These are phyloP conservation scores for Poecilia velifera DNA, from an alignment of 2,797 vertebrate species.

Conservation along the genomic window DNA sequence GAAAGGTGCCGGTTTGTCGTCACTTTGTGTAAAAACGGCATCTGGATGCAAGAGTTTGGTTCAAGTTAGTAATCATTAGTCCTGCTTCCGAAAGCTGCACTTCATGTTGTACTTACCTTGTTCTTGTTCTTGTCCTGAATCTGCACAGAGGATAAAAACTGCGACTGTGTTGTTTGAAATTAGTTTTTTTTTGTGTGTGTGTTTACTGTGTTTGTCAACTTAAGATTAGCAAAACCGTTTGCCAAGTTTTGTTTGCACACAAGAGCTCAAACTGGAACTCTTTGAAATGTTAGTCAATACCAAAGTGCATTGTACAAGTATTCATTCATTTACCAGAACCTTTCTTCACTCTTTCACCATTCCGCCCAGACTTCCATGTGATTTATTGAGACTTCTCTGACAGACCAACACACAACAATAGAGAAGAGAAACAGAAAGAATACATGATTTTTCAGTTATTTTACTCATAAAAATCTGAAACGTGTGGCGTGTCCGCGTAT, in stretches of 20 bases:
- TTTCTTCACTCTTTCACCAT: neutral
- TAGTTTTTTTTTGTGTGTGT: too few relatives aligned
- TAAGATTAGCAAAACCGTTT: neutral
- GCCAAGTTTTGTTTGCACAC: neutral
- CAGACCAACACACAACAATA: neutral
- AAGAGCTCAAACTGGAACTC: neutral
- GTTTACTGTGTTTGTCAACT: neutral
- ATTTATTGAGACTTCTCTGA: neutral
- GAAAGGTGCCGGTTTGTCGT: neutral
- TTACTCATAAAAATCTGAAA: neutral
- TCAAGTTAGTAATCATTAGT: neutral
- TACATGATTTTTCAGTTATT: neutral
- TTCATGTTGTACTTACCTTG: neutral
- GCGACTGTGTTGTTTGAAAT: neutral
- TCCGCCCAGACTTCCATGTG: neutral
- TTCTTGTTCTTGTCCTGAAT: neutral
- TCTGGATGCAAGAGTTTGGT: neutral
- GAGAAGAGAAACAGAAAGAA: neutral
- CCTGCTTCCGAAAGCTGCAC: neutral
- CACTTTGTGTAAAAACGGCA: neutral
- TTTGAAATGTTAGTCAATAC: neutral
- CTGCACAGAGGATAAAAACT: neutral
- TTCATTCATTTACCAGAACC: neutral
- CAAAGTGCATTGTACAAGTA: neutral
- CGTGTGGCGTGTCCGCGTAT: neutral